phyloP scores from a whole-genome alignment of 2,888 invertebrate genomes.

The Hesperia comma region DNA sequence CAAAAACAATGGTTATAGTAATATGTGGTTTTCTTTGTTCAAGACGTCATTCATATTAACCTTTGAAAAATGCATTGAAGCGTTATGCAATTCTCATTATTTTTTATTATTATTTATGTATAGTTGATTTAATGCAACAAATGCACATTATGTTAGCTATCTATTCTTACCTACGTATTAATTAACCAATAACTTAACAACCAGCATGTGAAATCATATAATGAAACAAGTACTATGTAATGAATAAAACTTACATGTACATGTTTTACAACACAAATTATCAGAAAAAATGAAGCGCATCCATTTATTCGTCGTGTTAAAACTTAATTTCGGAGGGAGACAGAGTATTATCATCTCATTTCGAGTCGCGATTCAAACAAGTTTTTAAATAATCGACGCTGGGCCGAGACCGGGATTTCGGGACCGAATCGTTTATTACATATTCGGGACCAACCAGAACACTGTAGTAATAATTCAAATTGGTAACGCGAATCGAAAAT shows the following conservation, averaged over 20 bases:
- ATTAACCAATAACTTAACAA: too few relatives aligned
- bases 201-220: too few relatives aligned
- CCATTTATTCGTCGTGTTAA: slow-evolving; percentile 33
- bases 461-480: slow-evolving; percentile 74
- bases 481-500: slow-evolving; percentile 76
- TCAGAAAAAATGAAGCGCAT: slow-evolving; percentile 15
- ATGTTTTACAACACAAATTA: slow-evolving; percentile 6
- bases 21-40: slow-evolving; percentile 38
- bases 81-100: too few relatives aligned
- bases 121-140: too few relatives aligned
- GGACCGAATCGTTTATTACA: slow-evolving; percentile 64
- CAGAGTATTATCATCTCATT: slow-evolving; percentile 65
- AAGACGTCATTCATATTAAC: slow-evolving; percentile 2
- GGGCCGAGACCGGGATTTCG: slow-evolving; percentile 47
- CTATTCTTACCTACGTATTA: too few relatives aligned
- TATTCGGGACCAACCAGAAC: slow-evolving; percentile 54
- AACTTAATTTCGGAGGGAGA: slow-evolving; percentile 34
- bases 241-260: too few relatives aligned
- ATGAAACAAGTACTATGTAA: too few relatives aligned
- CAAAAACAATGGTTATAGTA: slow-evolving; percentile 51
- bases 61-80: neutral
- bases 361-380: slow-evolving; percentile 54
- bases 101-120: too few relatives aligned
- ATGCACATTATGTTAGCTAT: too few relatives aligned
- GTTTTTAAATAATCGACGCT: slow-evolving; percentile 59